Evolutionary conservation across 1,140 invertebrate genomes (phyloP).

Genomic region (Oreohelix idahoensis): DNA sequence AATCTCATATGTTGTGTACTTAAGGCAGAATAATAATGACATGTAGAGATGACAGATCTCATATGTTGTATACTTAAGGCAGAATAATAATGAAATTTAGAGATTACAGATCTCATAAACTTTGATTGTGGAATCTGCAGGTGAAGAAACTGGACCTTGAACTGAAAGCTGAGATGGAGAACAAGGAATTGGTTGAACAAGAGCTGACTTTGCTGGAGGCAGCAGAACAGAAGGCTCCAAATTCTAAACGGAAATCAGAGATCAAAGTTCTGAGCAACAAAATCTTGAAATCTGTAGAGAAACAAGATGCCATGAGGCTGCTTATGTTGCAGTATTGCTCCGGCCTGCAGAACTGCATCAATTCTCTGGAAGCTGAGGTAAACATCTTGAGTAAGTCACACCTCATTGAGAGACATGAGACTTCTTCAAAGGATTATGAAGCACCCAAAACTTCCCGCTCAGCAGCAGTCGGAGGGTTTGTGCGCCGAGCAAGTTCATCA

Average conservation of each 20-base stretch:
- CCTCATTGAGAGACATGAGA: background rate
- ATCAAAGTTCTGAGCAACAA: slow-evolving; percentile 66
- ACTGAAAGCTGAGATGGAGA: slow-evolving; percentile 31
- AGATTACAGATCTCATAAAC: no score
- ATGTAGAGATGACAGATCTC: no score
- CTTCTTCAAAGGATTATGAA: background rate
- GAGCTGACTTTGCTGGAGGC: background rate
- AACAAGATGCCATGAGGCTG: slow-evolving; percentile 85
- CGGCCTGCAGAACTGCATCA: slow-evolving; percentile 80
- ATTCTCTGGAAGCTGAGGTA: slow-evolving; percentile 19
- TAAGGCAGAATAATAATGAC: no score
- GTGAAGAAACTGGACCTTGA: slow-evolving; percentile 27
- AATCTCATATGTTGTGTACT: no score
- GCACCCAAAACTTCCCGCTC: background rate
- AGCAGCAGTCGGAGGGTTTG: slow-evolving; percentile 21
- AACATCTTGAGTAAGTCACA: background rate
- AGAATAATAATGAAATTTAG: no score
- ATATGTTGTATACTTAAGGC: no score
- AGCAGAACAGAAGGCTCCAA: background rate
- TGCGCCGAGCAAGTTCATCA: slow-evolving; percentile 21
- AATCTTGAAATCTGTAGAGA: slow-evolving; percentile 80
- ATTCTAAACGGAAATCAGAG: slow-evolving; percentile 9
- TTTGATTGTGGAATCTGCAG: no score
- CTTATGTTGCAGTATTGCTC: slow-evolving; percentile 89
- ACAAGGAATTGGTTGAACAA: slow-evolving; percentile 26